These are phyloP conservation scores for Ptyas mucosa DNA, from an alignment of 2,113 vertebrate genomes.

Conservation along the genomic window DNA sequence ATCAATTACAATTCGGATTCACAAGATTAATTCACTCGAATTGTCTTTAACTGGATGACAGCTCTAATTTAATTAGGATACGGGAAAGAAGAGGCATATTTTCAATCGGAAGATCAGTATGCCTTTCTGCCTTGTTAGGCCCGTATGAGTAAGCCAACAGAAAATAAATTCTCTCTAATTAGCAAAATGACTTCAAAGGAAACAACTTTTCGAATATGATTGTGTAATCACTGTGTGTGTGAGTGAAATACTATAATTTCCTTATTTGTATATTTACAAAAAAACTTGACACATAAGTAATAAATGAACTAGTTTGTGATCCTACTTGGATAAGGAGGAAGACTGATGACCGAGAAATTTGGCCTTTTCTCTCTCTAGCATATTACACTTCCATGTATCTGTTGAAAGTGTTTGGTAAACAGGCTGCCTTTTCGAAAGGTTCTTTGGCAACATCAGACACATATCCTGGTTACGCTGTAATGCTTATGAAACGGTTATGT, in stretches of 20 bases:
- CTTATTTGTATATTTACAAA: neutral
- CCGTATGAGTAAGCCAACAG: neutral
- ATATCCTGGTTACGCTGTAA: neutral
- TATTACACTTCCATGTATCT: neutral
- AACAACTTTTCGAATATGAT: fast-evolving
- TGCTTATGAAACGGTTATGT: neutral
- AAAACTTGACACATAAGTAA: neutral
- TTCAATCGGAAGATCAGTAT: neutral
- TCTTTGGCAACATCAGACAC: neutral
- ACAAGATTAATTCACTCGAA: neutral
- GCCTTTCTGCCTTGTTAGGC: neutral
- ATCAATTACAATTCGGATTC: neutral
- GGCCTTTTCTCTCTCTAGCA: neutral
- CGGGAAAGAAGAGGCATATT: neutral
- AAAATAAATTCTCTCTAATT: neutral
- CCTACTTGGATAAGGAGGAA: neutral
- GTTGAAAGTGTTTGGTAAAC: slow-evolving; percentile 16
- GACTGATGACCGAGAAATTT: neutral
- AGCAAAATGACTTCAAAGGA: neutral
- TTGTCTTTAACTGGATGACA: neutral
- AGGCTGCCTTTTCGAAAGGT: neutral
- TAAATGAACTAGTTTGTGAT: fast-evolving
- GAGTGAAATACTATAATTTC: fast-evolving
- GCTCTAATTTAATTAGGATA: neutral
- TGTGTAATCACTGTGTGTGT: neutral